Conservation (phyloP, 2,888 invertebrate species). For the Nipponacmea schrenckii region DNA sequence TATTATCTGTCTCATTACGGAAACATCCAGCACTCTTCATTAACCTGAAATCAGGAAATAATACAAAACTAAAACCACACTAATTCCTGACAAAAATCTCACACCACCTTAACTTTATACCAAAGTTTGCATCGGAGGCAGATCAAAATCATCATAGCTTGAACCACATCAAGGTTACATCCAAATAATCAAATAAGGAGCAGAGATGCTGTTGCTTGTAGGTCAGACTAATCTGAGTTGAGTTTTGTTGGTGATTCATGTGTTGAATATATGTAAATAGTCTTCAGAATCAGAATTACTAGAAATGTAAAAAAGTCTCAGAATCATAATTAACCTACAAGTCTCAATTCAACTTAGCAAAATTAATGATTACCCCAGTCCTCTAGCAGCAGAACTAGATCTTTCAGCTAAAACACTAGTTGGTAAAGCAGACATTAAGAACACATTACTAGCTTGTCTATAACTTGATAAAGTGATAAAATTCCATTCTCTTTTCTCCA, state of each 20-base stretch:
- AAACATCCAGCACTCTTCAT: slow-evolving; percentile 75
- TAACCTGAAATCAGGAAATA: slow-evolving; percentile 70
- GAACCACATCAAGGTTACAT: too few relatives aligned
- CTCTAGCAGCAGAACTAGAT: slow-evolving; percentile 50
- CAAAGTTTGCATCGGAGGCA: too few relatives aligned
- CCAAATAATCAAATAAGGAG: too few relatives aligned
- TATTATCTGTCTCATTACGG: slow-evolving; percentile 62
- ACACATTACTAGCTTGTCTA: slow-evolving; percentile 79
- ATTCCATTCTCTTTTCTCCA: slow-evolving; percentile 56
- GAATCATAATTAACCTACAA: too few relatives aligned
- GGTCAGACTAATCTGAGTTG: too few relatives aligned
- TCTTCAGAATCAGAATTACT: too few relatives aligned
- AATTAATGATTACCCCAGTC: slow-evolving; percentile 45
- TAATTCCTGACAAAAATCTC: not conserved
- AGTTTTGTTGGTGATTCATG: too few relatives aligned
- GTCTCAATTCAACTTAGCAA: too few relatives aligned
- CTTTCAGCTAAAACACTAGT: slow-evolving; percentile 73
- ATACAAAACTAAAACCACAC: not conserved
- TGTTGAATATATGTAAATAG: too few relatives aligned
- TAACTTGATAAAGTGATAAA: slow-evolving; percentile 65
- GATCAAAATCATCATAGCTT: too few relatives aligned
- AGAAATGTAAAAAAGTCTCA: too few relatives aligned
- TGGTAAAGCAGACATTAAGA: slow-evolving; percentile 79
- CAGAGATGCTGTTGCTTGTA: too few relatives aligned
- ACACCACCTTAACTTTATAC: not conserved